These are phyloP conservation scores for Octopus sinensis DNA, from an alignment of 1,140 invertebrate genomes.

Conservation along the genomic window DNA sequence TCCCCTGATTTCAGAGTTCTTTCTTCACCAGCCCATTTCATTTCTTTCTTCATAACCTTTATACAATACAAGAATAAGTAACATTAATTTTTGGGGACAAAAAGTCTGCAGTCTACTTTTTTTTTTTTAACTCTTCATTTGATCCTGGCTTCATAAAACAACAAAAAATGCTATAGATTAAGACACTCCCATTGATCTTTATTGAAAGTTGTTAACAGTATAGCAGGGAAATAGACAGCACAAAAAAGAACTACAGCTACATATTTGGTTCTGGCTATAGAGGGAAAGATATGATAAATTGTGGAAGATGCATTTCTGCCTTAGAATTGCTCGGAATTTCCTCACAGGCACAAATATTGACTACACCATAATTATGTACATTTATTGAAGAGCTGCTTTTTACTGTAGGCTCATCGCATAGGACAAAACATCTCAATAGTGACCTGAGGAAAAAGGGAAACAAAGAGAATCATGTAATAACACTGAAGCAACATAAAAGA, in stretches of 20 bases:
- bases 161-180: not conserved
- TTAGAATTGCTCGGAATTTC: not conserved
- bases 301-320: constrained; percentile 4
- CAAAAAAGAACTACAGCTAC: not conserved
- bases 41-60: constrained; percentile 12
- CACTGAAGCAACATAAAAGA: not conserved
- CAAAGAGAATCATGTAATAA: constrained; percentile 9
- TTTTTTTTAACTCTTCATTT: not conserved
- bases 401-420: not conserved
- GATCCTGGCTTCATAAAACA: not conserved
- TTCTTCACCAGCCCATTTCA: constrained; percentile 11
- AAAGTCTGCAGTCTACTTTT: not conserved
- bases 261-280: not conserved
- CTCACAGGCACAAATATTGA: constrained; percentile 9
- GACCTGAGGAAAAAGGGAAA: constrained; percentile 9
- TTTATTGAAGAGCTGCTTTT: constrained; percentile 7
- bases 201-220: constrained; percentile 6
- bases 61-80: constrained; percentile 12
- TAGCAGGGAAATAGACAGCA: not conserved
- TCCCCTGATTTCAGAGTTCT: constrained; percentile 11
- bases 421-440: not conserved
- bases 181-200: constrained; percentile 1
- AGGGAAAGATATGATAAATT: constrained; percentile 2
- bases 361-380: constrained; percentile 11
- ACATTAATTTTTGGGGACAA: not conserved